Evolutionary conservation across 2,113 vertebrate genomes (phyloP), one percentile per base, ranked within the genome.

Genomic region (Chroicocephalus ridibundus): DNA sequence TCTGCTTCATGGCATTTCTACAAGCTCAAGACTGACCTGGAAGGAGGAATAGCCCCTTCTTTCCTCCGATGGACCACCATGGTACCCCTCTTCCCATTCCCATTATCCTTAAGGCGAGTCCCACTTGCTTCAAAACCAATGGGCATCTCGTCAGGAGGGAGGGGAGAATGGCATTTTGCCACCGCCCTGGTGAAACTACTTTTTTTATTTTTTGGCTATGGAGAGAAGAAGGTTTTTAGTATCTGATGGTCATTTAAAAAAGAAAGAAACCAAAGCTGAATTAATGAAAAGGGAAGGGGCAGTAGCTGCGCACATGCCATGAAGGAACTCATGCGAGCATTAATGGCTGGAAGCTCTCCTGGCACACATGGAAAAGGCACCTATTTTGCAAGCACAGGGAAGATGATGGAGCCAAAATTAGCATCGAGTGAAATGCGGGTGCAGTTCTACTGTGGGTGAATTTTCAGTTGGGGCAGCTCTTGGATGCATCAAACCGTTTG

Each of bases 201-300:
- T 22, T 20, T 38, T 24, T 8, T 34, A 16, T 36, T 58, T 57
- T 85, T 55, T 24, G 17, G 70, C 78, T 94, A 40, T 2, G 79
- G 86, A 89, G 44, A 83, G 87, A 77, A 84, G 95, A 80, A 90
- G 36, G n/a, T 2, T 44, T 94, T 91, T 77, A 93, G 83, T 51
- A 72, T 57, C 88, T n/a, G 13, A 2, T 0, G 65, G 81, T 34
- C 9, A 1, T 71, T 36, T 11, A 10, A 55, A 52, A 61, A 76
- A 91, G 62, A 70, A 82, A 94, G 89, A 74, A 91, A 71, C 70
- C 81, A 61, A 93, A 95, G 95, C 86, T 85, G 94, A 82, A 95
- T 87, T 51, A 78, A 95, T 80, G 94, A 40, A 34, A 40, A 52
- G 91, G 93, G 77, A 93, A 88, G 92, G 84, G 91, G 86, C 82